Evolutionary conservation across 2,797 vertebrate species (phyloP).

Genomic region (Morelia viridis): DNA sequence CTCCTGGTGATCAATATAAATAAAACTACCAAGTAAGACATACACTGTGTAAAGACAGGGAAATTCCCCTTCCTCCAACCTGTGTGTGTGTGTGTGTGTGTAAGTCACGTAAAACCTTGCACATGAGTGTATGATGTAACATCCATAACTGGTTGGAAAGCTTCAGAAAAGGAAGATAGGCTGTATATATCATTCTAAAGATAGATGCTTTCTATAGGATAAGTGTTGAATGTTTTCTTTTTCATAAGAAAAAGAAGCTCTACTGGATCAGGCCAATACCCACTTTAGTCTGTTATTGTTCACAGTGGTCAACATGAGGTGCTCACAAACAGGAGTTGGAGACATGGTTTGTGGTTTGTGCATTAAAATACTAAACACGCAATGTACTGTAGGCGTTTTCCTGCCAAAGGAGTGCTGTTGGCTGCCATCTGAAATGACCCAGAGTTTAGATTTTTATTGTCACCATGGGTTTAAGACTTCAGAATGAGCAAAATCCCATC

Average conservation of each 20-base stretch:
- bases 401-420: conserved; percentile 9
- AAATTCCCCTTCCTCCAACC: not conserved
- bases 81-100: not conserved
- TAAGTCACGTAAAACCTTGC: not conserved
- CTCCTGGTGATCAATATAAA: not conserved
- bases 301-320: not conserved
- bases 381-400: not conserved
- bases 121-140: not conserved
- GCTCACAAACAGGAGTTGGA: not conserved
- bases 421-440: conserved; percentile 7
- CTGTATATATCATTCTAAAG: not conserved
- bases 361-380: conserved; percentile 9
- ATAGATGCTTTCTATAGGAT: not conserved
- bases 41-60: not conserved
- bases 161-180: not conserved
- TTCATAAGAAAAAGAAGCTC: not conserved
- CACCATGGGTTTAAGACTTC: not conserved
- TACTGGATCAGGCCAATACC: not conserved
- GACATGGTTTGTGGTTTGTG: not conserved
- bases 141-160: not conserved
- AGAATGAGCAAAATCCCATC: not conserved
- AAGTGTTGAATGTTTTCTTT: not conserved
- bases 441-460: conserved; percentile 13
- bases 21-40: not conserved
- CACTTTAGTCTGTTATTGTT: not conserved